Evolutionary conservation across 1,140 invertebrate species (phyloP), one percentile per base, ranked within the genome.

Genomic region (Nebria ingens): DNA sequence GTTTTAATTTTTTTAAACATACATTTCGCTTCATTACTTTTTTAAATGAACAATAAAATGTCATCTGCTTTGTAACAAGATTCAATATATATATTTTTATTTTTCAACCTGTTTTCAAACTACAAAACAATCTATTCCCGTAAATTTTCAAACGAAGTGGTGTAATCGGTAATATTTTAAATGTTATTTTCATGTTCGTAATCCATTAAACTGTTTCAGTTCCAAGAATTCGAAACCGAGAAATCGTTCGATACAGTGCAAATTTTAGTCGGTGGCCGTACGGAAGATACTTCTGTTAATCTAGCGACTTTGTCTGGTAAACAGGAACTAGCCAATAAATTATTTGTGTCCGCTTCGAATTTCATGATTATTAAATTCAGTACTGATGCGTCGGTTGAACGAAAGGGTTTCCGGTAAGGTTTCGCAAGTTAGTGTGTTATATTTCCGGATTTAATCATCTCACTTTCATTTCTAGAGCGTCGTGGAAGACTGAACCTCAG

Each of bases 291-390:
- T 61, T 88, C 92, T 13, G 87, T 93, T 2, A 92, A 89, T 59
- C 73, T 97, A 58, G 91, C 89, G 0, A 95, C 91, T 0, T 71
- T 98, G 4, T 97, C 93, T 9, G 94, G 94, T 55, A 85, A 89
- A 72, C 82, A 88, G 69, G 86, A 92, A 67, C 68, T 91, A 52
- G 83, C 86, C 40, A 87, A 81, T 56, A 86, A 87, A 66, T 80
- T 89, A 2, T 95, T 89, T 70, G 89, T 93, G 2, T 95, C 93
- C 0, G 93, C 92, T 15, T 94, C 92, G 13, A 98, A 98, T 71
- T 95, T 97, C 62, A 97, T 98, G 91, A 94, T 97, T 56, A 84
- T 98, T 57, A 96, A 95, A 72, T 98, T 98, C 74, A 89, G 89
- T 60, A 89, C 92, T 0, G 95, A 98, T 69, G 86, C 86, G 11